Evolutionary conservation across 2,888 invertebrate genomes (phyloP).

Genomic region (Belgica antarctica): DNA sequence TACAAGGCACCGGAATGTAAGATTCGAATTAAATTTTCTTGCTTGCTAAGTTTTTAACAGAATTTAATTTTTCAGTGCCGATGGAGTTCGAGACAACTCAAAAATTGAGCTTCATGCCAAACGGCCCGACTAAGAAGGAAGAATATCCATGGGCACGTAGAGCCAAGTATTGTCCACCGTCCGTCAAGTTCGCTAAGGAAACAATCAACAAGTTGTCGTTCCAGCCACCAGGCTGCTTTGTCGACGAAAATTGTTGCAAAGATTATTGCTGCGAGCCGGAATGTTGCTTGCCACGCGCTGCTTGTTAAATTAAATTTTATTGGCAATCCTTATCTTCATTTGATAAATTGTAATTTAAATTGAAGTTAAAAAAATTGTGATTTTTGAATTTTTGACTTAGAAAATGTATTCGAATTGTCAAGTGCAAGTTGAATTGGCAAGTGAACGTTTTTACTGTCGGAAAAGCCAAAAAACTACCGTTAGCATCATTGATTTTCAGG

Average conservation of each 20-base stretch:
- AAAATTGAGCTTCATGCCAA: slow-evolving; percentile 59
- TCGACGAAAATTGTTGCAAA: slow-evolving; percentile 8
- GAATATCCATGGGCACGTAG: slow-evolving; percentile 47
- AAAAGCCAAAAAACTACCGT: too few relatives aligned
- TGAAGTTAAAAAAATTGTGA: too few relatives aligned
- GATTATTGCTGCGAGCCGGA: too few relatives aligned
- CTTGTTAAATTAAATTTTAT: slow-evolving; percentile 1
- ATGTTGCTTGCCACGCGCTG: not conserved
- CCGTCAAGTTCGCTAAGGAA: slow-evolving; percentile 47
- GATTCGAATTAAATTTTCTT: not conserved
- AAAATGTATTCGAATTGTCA: too few relatives aligned
- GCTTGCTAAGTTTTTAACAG: slow-evolving; percentile 50
- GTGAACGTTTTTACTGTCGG: too few relatives aligned
- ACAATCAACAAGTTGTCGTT: slow-evolving; percentile 67
- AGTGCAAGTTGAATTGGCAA: too few relatives aligned
- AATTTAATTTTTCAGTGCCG: slow-evolving; percentile 47
- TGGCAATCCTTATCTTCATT: not conserved
- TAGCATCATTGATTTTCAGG: too few relatives aligned
- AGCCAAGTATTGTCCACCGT: slow-evolving; percentile 22
- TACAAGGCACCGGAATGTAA: slow-evolving; percentile 48
- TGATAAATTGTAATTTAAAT: not conserved
- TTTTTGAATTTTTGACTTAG: too few relatives aligned
- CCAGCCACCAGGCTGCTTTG: slow-evolving; percentile 58
- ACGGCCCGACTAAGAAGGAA: slow-evolving; percentile 52
- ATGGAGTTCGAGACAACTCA: slow-evolving; percentile 59